phyloP scores from a whole-genome alignment of 53 echinoderm and acorn worm genomes.

The Pentamera pediparva region DNA sequence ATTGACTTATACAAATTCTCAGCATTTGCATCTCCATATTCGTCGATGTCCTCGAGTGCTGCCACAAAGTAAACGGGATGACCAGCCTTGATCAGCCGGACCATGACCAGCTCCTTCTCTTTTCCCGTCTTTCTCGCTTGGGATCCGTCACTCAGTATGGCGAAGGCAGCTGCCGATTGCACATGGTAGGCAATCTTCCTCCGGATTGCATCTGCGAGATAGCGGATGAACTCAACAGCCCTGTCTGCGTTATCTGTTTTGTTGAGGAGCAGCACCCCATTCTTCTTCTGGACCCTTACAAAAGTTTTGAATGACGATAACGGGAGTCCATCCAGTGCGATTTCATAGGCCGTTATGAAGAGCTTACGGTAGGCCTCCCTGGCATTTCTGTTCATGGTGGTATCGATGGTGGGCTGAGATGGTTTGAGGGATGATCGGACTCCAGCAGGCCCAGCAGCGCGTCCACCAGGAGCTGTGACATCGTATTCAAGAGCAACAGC shows the following conservation, averaged over 20 bases:
- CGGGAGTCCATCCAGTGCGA: background rate
- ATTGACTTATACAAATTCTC: slow-evolving; percentile 47
- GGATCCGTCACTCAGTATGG: background rate
- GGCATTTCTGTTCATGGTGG: background rate
- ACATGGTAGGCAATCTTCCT: slow-evolving; percentile 2
- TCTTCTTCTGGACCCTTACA: background rate
- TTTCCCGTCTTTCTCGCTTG: slow-evolving; percentile 9
- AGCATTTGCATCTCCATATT: slow-evolving; percentile 46
- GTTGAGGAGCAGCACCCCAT: background rate
- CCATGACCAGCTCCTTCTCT: slow-evolving; percentile 20
- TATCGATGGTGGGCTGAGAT: slow-evolving; percentile 19
- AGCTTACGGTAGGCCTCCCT: slow-evolving; percentile 26
- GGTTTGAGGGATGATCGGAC: no score
- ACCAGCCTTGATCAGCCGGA: slow-evolving; percentile 25
- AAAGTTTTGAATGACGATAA: background rate
- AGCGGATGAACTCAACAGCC: background rate
- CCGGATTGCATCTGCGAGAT: background rate
- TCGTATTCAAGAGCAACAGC: no score
- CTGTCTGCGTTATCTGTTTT: background rate
- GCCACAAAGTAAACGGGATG: background rate
- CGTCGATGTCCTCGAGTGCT: background rate
- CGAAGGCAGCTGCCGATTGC: slow-evolving; percentile 4
- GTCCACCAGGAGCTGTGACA: no score
- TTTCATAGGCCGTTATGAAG: slow-evolving; percentile 15
- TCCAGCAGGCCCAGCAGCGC: no score